Evolutionary conservation across 2,113 vertebrate species (phyloP).

Genomic region (Carettochelys insculpta): DNA sequence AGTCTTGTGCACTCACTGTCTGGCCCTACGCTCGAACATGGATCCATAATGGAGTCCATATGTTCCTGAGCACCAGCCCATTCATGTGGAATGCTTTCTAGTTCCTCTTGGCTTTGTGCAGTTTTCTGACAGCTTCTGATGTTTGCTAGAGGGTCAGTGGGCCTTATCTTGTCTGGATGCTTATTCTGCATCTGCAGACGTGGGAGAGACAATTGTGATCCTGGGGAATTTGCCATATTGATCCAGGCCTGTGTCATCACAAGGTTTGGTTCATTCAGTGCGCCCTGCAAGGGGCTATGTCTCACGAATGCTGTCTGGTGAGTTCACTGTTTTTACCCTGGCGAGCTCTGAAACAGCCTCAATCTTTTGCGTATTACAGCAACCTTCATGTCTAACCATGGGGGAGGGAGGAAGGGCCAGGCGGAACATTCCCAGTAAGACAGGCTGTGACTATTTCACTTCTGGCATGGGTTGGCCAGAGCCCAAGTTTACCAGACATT

Average conservation of each 20-base stretch:
- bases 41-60: conserved; percentile 36
- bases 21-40: fast-evolving
- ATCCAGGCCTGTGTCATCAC: not conserved
- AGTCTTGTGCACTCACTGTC: fast-evolving
- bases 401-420: not conserved
- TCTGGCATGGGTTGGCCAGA: not conserved
- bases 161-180: fast-evolving
- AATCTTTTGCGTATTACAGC: not conserved
- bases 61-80: not conserved
- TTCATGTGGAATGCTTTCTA: conserved; percentile 34
- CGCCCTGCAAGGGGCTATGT: not conserved
- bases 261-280: fast-evolving
- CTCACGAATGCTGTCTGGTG: not conserved
- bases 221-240: not conserved
- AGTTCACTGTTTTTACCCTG: not conserved
- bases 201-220: fast-evolving
- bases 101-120: not conserved
- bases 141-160: not conserved
- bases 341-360: not conserved
- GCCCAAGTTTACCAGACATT: not conserved
- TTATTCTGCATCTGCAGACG: conserved; percentile 24
- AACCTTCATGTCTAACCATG: not conserved
- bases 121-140: conserved; percentile 36
- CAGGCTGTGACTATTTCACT: not conserved
- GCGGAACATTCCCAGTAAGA: not conserved